Evolutionary conservation across 2,113 vertebrate species (phyloP).

Genomic region (Meleagris gallopavo): DNA sequence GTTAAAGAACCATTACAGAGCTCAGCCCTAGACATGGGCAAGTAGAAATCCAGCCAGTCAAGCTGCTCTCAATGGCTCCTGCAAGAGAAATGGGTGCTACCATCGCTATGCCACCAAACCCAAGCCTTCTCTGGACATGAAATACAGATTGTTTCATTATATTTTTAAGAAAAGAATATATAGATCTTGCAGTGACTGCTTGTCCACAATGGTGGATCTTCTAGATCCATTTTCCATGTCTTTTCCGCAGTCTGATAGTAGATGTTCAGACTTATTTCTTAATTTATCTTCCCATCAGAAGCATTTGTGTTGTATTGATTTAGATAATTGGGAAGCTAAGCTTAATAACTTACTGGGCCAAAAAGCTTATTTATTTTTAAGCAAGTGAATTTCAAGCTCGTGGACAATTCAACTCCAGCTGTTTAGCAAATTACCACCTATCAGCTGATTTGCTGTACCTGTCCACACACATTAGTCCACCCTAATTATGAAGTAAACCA

Average conservation of each 20-base stretch:
- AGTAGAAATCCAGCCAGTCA: background rate
- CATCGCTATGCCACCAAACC: background rate
- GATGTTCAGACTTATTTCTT: background rate
- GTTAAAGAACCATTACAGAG: background rate
- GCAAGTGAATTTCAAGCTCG: conserved; percentile 39
- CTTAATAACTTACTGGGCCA: conserved; percentile 41
- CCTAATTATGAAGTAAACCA: conserved; percentile 54
- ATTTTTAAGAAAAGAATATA: background rate
- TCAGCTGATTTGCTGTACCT: conserved; percentile 46
- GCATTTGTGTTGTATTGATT: background rate
- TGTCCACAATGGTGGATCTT: background rate
- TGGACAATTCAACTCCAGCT: conserved; percentile 62
- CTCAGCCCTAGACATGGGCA: background rate
- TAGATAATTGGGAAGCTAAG: background rate
- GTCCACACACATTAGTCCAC: conserved; percentile 41
- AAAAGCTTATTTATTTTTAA: conserved; percentile 60
- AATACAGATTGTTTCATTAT: background rate
- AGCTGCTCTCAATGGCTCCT: background rate
- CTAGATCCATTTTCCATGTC: background rate
- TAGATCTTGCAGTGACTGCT: background rate
- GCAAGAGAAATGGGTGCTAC: background rate
- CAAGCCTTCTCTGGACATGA: background rate
- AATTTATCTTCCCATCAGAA: conserved; percentile 37
- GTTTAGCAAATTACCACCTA: conserved; percentile 63
- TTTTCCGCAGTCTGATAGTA: background rate